A percentile compares a stretch with the other conserved stretches of the same genome.
Evolutionary conservation across 2,888 invertebrate genomes (phyloP).

Genomic region (Rhogogaster chlorosoma): DNA sequence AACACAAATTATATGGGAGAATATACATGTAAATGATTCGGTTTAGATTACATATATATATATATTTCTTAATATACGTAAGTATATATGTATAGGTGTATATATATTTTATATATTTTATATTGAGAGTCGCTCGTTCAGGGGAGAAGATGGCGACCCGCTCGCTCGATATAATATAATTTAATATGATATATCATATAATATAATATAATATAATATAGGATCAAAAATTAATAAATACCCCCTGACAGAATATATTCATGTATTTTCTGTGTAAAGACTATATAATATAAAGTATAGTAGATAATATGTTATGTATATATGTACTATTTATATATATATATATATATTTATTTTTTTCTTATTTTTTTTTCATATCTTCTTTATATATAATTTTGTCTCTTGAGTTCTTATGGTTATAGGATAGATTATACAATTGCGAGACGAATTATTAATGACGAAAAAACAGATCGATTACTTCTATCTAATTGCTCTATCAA

Average conservation of each 20-base stretch:
- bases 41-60: neutral
- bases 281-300: neutral
- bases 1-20: neutral
- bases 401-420: neutral
- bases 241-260: neutral
- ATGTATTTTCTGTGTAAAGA: neutral
- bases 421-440: neutral
- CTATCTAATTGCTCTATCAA: neutral
- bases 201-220: neutral
- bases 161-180: neutral
- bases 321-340: neutral
- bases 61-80: neutral
- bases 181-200: neutral
- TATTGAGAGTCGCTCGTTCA: neutral
- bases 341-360: neutral
- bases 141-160: neutral
- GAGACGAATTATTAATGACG: neutral
- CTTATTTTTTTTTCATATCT: neutral
- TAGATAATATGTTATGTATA: neutral
- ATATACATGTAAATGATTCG: slow-evolving; percentile 11
- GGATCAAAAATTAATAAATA: slow-evolving; percentile 12
- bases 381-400: neutral
- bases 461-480: slow-evolving; percentile 1
- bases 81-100: neutral
- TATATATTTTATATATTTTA: neutral